These are phyloP conservation scores for Psettodes erumei DNA, from an alignment of 2,113 vertebrate species.

Conservation along the genomic window DNA sequence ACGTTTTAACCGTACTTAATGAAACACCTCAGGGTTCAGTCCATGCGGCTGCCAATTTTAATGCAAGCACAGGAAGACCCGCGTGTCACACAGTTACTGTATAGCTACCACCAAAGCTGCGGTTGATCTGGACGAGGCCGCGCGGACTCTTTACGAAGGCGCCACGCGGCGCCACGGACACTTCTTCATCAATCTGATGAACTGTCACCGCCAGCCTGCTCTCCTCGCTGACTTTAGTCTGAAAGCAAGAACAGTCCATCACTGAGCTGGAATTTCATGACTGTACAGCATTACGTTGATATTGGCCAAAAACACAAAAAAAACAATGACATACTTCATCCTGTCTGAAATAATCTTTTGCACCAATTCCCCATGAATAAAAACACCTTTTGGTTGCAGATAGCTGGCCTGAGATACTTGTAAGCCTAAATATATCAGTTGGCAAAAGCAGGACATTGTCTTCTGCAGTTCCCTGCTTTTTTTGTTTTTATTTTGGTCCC, in stretches of 20 bases:
- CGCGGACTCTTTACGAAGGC: slow-evolving; percentile 88
- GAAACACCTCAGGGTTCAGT: neutral
- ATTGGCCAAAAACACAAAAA: neutral
- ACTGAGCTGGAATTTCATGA: neutral
- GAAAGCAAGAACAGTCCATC: slow-evolving; percentile 15
- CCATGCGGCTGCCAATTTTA: neutral
- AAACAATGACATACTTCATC: neutral
- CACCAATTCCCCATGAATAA: neutral
- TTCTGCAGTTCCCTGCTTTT: neutral
- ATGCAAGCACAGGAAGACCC: neutral
- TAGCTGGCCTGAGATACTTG: neutral
- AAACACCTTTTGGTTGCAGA: neutral
- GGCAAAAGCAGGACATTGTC: neutral
- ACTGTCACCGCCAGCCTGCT: slow-evolving; percentile 85
- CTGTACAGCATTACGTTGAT: neutral
- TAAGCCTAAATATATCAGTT: neutral
- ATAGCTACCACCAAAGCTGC: slow-evolving; percentile 89
- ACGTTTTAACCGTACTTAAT: neutral
- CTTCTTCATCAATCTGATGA: slow-evolving; percentile 88
- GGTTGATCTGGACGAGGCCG: slow-evolving; percentile 86
- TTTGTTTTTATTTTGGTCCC: neutral
- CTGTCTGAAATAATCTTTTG: neutral
- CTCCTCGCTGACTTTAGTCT: slow-evolving; percentile 89
- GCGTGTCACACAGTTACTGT: neutral
- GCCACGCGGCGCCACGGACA: slow-evolving; percentile 88